These are phyloP conservation scores for Ylistrum balloti DNA, from an alignment of 1,140 invertebrate species.

Conservation along the genomic window DNA sequence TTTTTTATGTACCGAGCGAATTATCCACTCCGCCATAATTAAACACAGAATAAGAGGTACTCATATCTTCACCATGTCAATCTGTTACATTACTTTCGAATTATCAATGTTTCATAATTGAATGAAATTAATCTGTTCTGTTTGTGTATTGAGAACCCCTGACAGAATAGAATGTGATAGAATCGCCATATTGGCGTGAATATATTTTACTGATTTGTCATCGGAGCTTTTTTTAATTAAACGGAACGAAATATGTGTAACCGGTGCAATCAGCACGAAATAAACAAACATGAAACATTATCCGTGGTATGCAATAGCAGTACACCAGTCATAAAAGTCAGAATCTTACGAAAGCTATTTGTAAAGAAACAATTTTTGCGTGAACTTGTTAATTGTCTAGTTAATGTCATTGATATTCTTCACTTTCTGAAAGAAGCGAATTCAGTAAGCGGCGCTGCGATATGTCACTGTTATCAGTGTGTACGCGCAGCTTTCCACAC, in stretches of 20 bases:
- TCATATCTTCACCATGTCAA: no score
- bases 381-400: neutral
- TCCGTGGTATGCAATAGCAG: neutral
- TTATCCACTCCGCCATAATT: no score
- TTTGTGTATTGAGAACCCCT: neutral
- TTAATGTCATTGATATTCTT: neutral
- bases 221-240: neutral
- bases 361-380: neutral
- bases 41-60: no score
- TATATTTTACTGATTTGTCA: neutral
- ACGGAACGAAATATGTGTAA: constrained; percentile 35
- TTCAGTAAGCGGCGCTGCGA: no score
- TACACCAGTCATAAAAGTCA: neutral
- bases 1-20: no score
- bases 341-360: constrained; percentile 12
- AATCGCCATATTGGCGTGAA: constrained; percentile 19
- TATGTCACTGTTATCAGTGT: no score
- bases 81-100: no score
- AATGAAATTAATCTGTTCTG: no score
- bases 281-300: neutral
- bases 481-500: no score
- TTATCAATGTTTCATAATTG: no score
- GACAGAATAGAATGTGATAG: neutral
- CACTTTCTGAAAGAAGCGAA: no score
- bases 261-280: neutral